These are phyloP conservation scores for Caenorhabditis remanei DNA, from an alignment of 1,140 invertebrate genomes.

Conservation along the genomic window DNA sequence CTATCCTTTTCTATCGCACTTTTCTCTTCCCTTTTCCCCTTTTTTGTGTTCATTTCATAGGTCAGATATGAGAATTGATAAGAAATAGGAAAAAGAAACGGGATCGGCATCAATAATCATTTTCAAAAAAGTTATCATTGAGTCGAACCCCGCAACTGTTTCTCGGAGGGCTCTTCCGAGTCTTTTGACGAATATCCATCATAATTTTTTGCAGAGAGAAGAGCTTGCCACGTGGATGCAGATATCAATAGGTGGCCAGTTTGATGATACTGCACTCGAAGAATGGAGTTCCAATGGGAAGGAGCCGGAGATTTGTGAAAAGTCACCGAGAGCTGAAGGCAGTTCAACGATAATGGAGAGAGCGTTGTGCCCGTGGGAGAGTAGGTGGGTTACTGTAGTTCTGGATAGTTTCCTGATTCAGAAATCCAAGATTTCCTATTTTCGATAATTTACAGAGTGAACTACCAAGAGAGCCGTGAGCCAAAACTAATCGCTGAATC, in stretches of 20 bases:
- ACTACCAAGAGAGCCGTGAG: conserved; percentile 56
- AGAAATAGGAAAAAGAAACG: not conserved
- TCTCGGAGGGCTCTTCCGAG: too few relatives aligned
- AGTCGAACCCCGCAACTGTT: too few relatives aligned
- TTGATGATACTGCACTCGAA: conserved; percentile 26
- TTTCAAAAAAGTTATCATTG: not conserved
- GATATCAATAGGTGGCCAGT: conserved; percentile 37
- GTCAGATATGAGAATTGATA: conserved; percentile 19
- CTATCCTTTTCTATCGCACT: conserved; percentile 28
- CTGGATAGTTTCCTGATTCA: not conserved
- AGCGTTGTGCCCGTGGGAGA: conserved; percentile 61
- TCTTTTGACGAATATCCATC: not conserved
- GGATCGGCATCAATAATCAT: conserved; percentile 20
- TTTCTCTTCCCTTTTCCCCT: conserved; percentile 14
- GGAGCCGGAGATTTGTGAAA: conserved; percentile 56
- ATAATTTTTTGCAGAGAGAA: conserved; percentile 58
- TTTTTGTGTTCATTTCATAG: conserved; percentile 20
- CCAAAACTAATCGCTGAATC: conserved; percentile 58
- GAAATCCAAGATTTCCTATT: not conserved
- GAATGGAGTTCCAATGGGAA: conserved; percentile 52
- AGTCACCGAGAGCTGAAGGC: conserved; percentile 58
- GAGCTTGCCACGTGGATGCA: conserved; percentile 59
- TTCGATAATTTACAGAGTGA: conserved; percentile 48
- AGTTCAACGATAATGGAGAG: conserved; percentile 51
- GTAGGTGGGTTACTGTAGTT: conserved; percentile 4